phyloP scores from a whole-genome alignment of 2,113 vertebrate genomes.

The Columba janthina region DNA sequence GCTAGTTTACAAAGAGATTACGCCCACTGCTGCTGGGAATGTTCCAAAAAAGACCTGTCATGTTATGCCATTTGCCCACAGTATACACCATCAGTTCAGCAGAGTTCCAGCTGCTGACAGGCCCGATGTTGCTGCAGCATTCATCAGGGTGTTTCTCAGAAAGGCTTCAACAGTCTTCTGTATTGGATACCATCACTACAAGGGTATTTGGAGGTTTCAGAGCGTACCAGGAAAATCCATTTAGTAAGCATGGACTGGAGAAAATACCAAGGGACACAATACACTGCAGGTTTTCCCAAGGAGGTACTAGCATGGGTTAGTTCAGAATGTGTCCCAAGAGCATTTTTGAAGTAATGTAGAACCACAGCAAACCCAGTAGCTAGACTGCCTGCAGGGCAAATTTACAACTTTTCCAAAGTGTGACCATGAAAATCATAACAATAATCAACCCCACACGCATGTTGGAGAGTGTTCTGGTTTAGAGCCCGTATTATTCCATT shows the following conservation, averaged over 20 bases:
- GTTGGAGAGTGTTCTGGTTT: neutral
- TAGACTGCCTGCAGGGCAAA: neutral
- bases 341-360: neutral
- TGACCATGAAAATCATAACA: neutral
- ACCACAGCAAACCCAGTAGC: neutral
- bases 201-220: neutral
- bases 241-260: neutral
- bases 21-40: neutral
- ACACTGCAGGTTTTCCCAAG: neutral
- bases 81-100: neutral
- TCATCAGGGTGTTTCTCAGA: neutral
- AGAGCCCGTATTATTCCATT: neutral
- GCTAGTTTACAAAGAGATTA: neutral
- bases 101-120: neutral
- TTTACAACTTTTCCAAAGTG: neutral
- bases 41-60: neutral
- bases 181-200: neutral
- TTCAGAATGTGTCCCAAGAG: neutral
- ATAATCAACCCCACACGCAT: rapidly evolving
- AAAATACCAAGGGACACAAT: neutral
- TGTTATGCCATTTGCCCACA: rapidly evolving
- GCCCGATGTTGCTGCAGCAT: rapidly evolving
- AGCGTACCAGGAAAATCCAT: neutral
- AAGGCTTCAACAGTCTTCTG: neutral
- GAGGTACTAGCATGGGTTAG: neutral